Conservation (phyloP, 2,888 invertebrate genomes). For the Troides aeacus region DNA sequence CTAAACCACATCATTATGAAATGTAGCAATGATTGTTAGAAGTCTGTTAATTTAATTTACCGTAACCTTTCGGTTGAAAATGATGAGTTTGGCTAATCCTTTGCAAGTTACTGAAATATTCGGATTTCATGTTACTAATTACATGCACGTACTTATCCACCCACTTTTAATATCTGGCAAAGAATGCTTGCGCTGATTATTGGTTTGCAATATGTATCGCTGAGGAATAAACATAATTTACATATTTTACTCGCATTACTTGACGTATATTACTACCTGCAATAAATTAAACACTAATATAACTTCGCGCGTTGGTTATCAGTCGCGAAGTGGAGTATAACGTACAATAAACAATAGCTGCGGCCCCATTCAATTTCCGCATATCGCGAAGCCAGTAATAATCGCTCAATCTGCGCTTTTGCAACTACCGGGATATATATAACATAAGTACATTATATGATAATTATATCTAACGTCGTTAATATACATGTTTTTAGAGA, state of each 20-base stretch:
- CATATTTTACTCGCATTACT: not conserved
- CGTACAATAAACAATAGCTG: slow-evolving; percentile 25
- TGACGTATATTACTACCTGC: not conserved
- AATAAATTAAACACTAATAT: slow-evolving; percentile 10
- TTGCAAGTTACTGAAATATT: no score
- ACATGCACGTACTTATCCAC: no score
- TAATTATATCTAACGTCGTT: slow-evolving; percentile 9
- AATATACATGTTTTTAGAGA: not conserved
- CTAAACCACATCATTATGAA: not conserved
- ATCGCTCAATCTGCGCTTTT: slow-evolving; percentile 25
- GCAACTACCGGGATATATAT: slow-evolving; percentile 19
- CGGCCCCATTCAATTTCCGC: slow-evolving; percentile 28
- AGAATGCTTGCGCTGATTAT: not conserved
- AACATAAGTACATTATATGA: slow-evolving; percentile 11
- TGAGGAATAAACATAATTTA: not conserved
- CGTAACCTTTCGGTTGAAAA: not conserved
- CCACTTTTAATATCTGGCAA: no score
- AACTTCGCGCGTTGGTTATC: slow-evolving; percentile 22
- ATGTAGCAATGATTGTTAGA: not conserved
- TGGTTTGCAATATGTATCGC: not conserved
- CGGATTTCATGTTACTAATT: no score
- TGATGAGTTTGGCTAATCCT: not conserved
- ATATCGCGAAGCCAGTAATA: slow-evolving; percentile 28
- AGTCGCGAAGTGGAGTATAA: slow-evolving; percentile 21
- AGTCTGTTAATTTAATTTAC: not conserved